A percentile compares a stretch with the other conserved stretches of the same genome.
These are phyloP conservation scores for Sipha flava DNA, from an alignment of 1,140 invertebrate genomes.

Conservation along the genomic window DNA sequence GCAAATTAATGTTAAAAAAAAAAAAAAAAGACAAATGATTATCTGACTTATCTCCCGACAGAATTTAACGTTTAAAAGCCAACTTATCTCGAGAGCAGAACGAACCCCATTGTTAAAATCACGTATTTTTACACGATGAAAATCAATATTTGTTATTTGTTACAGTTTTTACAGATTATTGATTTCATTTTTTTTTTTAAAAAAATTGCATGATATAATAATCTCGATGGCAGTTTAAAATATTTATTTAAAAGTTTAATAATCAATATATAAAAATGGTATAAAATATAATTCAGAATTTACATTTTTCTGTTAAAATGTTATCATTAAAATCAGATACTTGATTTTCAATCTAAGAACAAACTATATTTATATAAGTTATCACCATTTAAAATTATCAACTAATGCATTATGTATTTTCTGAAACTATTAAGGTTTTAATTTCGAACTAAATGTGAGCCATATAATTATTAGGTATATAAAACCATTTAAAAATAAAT, in stretches of 20 bases:
- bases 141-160: constrained; percentile 18
- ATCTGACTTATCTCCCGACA: constrained; percentile 1
- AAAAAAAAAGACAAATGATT: neutral
- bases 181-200: neutral
- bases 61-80: constrained; percentile 8
- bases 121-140: constrained; percentile 14
- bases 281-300: no score
- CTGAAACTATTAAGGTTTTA: no score
- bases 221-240: neutral
- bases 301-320: no score
- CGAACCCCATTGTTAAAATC: constrained; percentile 1
- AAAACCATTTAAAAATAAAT: no score
- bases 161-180: neutral
- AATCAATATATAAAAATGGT: neutral
- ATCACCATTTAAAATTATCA: no score
- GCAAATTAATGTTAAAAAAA: neutral
- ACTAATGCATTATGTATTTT: no score
- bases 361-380: no score
- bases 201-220: neutral
- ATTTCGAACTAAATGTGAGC: no score
- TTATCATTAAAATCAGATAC: no score
- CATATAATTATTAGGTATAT: no score
- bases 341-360: no score
- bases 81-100: constrained; percentile 3
- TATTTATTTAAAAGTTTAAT: neutral